phyloP scores from a whole-genome alignment of 1,140 invertebrate genomes.

The Drosophila guanche region DNA sequence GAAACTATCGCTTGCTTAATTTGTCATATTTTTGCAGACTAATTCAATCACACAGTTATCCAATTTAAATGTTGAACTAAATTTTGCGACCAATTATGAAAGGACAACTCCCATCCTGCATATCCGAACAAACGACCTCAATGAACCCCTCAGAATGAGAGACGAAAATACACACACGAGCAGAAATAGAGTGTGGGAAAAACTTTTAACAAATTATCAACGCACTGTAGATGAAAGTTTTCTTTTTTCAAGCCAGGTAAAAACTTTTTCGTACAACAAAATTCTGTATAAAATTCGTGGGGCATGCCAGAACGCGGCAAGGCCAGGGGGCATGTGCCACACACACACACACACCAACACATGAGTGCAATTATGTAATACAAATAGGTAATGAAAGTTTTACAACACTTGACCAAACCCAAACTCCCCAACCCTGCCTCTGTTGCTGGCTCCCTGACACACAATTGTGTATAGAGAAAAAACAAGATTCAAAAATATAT shows the following conservation, averaged over 20 bases:
- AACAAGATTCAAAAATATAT: slow-evolving; percentile 10
- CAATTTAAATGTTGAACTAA: no score
- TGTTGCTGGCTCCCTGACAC: slow-evolving; percentile 11
- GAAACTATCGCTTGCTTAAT: no score
- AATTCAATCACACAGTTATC: no score
- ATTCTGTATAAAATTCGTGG: no score
- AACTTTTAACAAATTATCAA: slow-evolving; percentile 78
- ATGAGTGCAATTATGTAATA: slow-evolving; percentile 69
- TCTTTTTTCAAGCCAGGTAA: slow-evolving; percentile 41
- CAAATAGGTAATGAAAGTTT: slow-evolving; percentile 77
- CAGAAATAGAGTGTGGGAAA: slow-evolving; percentile 4
- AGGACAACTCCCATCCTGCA: no score
- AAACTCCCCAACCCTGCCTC: slow-evolving; percentile 1
- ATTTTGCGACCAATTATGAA: no score
- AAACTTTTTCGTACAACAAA: slow-evolving; percentile 32
- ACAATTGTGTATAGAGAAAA: slow-evolving; percentile 52
- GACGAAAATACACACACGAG: background rate
- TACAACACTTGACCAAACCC: slow-evolving; percentile 25
- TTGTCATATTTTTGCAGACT: no score
- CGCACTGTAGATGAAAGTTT: slow-evolving; percentile 69
- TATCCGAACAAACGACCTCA: no score
- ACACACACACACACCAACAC: slow-evolving; percentile 32
- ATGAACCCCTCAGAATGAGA: background rate
- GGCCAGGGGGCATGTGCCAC: no score
- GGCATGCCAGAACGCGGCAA: no score